Conservation (phyloP, 2,888 invertebrate genomes). For the Ellobium chinense region DNA sequence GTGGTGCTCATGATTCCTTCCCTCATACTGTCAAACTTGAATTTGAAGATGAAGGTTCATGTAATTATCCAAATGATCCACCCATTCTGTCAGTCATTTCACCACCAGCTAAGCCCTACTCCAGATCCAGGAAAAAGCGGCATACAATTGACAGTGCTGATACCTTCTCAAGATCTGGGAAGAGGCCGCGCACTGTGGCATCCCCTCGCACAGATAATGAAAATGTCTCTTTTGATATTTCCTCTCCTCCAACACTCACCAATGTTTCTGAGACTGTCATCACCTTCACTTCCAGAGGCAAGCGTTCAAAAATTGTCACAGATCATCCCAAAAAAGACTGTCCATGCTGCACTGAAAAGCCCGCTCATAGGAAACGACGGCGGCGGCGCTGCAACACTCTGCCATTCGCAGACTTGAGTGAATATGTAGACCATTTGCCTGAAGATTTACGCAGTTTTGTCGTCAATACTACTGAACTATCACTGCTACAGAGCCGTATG, state of each 20-base stretch:
- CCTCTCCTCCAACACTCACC: slow-evolving; percentile 16
- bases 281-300: neutral
- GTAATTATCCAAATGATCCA: slow-evolving; percentile 18
- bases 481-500: slow-evolving; percentile 27
- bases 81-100: slow-evolving; percentile 13
- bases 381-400: neutral
- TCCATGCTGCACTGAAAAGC: neutral
- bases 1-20: neutral
- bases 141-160: slow-evolving; percentile 30
- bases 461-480: neutral
- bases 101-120: neutral
- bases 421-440: neutral
- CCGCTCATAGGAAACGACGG: neutral
- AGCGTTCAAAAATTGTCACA: neutral
- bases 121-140: neutral
- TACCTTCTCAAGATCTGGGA: slow-evolving; percentile 2
- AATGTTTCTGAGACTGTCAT: neutral
- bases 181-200: neutral
- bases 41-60: neutral
- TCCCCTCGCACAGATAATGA: neutral
- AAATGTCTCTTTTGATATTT: neutral
- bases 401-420: neutral
- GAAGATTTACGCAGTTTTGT: slow-evolving; percentile 11
- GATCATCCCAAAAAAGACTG: neutral
- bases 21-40: neutral